Conservation (phyloP, 2,888 invertebrate species). For the Dione juno region DNA sequence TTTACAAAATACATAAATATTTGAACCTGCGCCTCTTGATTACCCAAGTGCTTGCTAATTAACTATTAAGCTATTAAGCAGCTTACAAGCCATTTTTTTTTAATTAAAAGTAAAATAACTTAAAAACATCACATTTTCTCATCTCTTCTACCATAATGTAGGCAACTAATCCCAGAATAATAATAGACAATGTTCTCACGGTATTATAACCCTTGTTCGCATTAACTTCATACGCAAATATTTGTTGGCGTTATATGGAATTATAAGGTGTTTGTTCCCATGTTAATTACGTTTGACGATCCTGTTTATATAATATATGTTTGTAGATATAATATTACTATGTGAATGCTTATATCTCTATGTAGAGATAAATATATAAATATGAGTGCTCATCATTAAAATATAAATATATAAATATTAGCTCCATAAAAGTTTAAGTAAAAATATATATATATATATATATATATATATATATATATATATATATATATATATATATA, state of each 20-base stretch:
- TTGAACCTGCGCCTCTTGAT: too few relatives aligned
- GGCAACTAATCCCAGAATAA: constrained; percentile 14
- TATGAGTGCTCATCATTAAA: too few relatives aligned
- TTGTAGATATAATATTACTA: not conserved
- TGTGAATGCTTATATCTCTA: not conserved
- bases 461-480: not conserved
- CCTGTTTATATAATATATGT: not conserved
- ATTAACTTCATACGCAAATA: constrained; percentile 41
- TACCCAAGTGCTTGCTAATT: too few relatives aligned
- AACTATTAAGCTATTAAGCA: not conserved
- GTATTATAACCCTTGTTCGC: constrained; percentile 25
- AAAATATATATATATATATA: too few relatives aligned
- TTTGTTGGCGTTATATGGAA: constrained; percentile 36
- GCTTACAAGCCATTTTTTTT: not conserved
- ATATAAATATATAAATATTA: too few relatives aligned
- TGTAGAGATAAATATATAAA: not conserved
- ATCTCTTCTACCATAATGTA: not conserved
- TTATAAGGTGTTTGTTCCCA: constrained; percentile 34
- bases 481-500: not conserved
- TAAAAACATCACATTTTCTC: not conserved
- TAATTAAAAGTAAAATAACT: not conserved
- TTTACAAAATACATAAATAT: too few relatives aligned
- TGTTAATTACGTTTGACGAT: constrained; percentile 31
- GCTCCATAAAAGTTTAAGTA: too few relatives aligned
- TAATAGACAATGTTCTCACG: constrained; percentile 1